A percentile compares a stretch with the other conserved stretches of the same genome.
phyloP scores from a whole-genome alignment of 2,888 invertebrate species.

The Lepeophtheirus nordmannii region DNA sequence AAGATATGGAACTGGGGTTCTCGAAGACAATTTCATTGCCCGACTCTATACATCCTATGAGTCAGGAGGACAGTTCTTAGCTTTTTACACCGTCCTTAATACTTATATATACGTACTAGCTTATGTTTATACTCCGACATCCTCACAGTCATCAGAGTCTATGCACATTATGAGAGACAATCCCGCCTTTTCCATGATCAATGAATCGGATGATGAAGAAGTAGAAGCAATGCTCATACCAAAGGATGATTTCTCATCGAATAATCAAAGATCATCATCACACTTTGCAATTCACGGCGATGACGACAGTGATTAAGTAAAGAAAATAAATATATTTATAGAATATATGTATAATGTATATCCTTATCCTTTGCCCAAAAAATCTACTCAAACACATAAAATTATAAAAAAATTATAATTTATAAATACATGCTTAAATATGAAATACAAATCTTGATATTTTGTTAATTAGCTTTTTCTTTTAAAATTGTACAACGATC shows the following conservation, averaged over 20 bases:
- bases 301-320: slow-evolving; percentile 1
- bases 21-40: slow-evolving; percentile 87
- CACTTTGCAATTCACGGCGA: neutral
- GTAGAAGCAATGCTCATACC: slow-evolving; percentile 36
- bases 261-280: neutral
- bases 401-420: no score
- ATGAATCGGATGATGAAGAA: slow-evolving; percentile 92
- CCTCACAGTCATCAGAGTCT: slow-evolving; percentile 19
- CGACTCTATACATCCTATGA: slow-evolving; percentile 69
- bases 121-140: slow-evolving; percentile 72
- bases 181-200: slow-evolving; percentile 94
- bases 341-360: no score
- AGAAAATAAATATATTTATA: neutral
- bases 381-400: no score
- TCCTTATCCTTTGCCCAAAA: no score
- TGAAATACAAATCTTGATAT: no score
- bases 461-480: no score
- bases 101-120: slow-evolving; percentile 85
- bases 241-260: neutral
- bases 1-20: slow-evolving; percentile 69
- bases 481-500: no score
- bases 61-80: slow-evolving; percentile 88
- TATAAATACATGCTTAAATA: no score
- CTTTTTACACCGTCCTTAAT: slow-evolving; percentile 80
- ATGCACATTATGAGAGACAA: slow-evolving; percentile 84